A percentile compares a stretch with the other conserved stretches of the same genome.
Evolutionary conservation across 37 sponge, comb jelly and placozoan genomes (phyloP).

Genomic region (Crambe crambe): DNA sequence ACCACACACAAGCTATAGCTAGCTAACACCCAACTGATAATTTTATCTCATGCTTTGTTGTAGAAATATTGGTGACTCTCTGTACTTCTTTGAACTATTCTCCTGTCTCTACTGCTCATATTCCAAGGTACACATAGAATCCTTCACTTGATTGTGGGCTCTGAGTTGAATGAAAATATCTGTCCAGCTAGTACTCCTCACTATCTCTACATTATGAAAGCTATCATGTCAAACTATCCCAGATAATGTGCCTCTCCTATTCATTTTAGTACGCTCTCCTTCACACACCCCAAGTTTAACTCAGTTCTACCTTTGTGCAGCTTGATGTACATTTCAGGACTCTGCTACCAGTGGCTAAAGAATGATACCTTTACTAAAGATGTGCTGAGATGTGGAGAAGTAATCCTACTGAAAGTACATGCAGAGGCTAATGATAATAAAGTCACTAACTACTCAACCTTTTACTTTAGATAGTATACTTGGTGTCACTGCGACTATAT

Average conservation of each 20-base stretch:
- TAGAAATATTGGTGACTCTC: conserved; percentile 32
- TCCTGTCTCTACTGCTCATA: conserved; percentile 59
- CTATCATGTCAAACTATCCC: too few species aligned
- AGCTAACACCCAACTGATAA: too few species aligned
- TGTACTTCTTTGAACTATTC: conserved; percentile 51
- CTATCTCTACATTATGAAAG: too few species aligned
- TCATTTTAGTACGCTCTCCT: too few species aligned
- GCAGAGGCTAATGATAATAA: too few species aligned
- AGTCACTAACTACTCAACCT: too few species aligned
- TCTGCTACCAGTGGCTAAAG: conserved; percentile 79
- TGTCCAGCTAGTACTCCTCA: too few species aligned
- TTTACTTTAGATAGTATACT: conserved; percentile 45
- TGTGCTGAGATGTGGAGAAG: conserved; percentile 55
- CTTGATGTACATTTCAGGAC: conserved; percentile 67
- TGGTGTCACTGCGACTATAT: conserved; percentile 52
- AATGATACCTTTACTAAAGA: conserved; percentile 27
- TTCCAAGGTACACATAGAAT: conserved; percentile 56
- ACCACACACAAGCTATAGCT: too few species aligned
- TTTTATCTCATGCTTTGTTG: not conserved
- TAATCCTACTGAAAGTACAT: conserved; percentile 49
- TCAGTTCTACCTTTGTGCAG: conserved; percentile 20
- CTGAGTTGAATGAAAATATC: too few species aligned
- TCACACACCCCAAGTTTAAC: too few species aligned
- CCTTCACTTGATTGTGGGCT: too few species aligned
- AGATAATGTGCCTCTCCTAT: too few species aligned